These are phyloP conservation scores for Limosa lapponica DNA, from an alignment of 2,797 vertebrate species.

Conservation along the genomic window DNA sequence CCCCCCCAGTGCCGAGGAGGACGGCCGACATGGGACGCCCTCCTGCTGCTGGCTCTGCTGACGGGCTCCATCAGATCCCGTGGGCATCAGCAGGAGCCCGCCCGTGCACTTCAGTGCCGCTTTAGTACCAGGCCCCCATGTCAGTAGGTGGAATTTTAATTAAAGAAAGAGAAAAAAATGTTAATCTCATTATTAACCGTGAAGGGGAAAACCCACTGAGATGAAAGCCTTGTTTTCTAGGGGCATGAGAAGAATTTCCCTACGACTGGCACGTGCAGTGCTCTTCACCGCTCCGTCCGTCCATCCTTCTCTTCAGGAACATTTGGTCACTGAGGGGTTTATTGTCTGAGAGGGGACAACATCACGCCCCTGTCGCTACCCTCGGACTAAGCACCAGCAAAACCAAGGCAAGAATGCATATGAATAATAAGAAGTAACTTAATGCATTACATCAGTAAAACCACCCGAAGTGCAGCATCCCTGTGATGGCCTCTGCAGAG, in stretches of 20 bases:
- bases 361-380: background rate
- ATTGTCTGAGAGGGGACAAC: background rate
- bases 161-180: background rate
- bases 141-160: constrained; percentile 45
- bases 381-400: background rate
- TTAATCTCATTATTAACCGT: background rate
- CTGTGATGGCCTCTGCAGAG: background rate
- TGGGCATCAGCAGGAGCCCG: background rate
- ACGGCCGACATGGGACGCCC: accelerated
- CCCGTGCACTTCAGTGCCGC: background rate
- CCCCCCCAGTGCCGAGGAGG: background rate
- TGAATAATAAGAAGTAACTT: background rate
- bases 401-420: background rate
- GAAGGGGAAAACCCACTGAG: constrained; percentile 16
- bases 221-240: constrained; percentile 9
- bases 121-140: background rate
- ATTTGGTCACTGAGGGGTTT: background rate
- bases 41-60: background rate
- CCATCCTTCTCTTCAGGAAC: background rate
- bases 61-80: accelerated
- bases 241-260: background rate
- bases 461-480: background rate
- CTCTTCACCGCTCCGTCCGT: background rate
- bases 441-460: background rate
- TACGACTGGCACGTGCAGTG: background rate